Conservation (phyloP, 2,797 vertebrate genomes). For the Acanthis flammea region DNA sequence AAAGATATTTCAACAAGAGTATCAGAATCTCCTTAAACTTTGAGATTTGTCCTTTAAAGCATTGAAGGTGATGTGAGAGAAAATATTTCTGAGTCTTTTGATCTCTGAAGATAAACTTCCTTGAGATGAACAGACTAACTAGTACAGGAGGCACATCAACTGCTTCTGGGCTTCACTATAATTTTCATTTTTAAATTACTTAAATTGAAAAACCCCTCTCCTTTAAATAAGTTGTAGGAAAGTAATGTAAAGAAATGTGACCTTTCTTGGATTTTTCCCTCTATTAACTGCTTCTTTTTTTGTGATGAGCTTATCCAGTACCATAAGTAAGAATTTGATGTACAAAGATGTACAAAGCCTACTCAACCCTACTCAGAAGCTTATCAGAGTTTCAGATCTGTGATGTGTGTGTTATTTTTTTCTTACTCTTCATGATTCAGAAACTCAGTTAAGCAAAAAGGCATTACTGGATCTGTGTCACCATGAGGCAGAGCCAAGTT, state of each 20-base stretch:
- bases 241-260: neutral
- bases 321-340: neutral
- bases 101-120: conserved; percentile 35
- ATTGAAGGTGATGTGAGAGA: neutral
- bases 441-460: conserved; percentile 26
- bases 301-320: neutral
- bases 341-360: conserved; percentile 16
- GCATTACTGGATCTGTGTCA: conserved; percentile 15
- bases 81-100: neutral
- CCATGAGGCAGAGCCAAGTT: neutral
- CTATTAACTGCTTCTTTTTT: neutral
- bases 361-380: conserved; percentile 58
- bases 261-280: conserved; percentile 19
- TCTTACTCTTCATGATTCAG: conserved; percentile 34
- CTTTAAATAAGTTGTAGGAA: neutral
- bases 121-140: neutral
- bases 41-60: neutral
- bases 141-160: neutral
- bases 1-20: neutral
- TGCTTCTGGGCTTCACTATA: neutral
- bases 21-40: neutral
- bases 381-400: conserved; percentile 63
- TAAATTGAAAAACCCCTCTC: neutral
- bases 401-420: conserved; percentile 1
- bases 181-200: neutral